phyloP scores from a whole-genome alignment of 1,140 invertebrate species.

The Galendromus occidentalis region DNA sequence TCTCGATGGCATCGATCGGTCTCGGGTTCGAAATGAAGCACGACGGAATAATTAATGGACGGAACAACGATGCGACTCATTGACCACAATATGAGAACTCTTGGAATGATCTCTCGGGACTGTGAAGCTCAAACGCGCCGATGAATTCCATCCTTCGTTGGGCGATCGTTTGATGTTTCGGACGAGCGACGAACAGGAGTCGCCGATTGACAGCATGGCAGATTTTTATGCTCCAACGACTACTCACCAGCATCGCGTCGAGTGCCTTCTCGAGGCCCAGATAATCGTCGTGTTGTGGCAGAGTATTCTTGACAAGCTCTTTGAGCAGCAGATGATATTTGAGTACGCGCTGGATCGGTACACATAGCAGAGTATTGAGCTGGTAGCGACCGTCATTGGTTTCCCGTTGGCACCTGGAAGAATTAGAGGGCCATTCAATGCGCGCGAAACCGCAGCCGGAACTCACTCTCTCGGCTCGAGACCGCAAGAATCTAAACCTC shows the following conservation, averaged over 20 bases:
- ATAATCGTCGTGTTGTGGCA: slow-evolving; percentile 50
- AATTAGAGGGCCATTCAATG: neutral
- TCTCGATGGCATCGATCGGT: no score
- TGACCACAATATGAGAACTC: no score
- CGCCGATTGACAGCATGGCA: neutral
- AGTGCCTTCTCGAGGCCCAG: slow-evolving; percentile 61
- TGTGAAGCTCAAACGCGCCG: no score
- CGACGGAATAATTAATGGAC: no score
- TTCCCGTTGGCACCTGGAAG: slow-evolving; percentile 63
- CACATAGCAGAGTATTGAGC: slow-evolving; percentile 74
- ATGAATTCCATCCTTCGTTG: no score
- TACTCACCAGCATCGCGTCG: slow-evolving; percentile 60
- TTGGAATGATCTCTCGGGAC: no score
- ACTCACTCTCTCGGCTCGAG: no score
- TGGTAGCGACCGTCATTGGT: slow-evolving; percentile 89
- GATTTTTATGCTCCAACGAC: neutral
- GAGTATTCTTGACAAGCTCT: slow-evolving; percentile 77
- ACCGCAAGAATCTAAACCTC: no score
- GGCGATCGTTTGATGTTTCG: no score
- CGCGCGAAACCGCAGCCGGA: no score
- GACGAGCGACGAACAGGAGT: neutral
- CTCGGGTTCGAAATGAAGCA: no score
- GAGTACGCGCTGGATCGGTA: slow-evolving; percentile 91
- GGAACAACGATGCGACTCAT: no score
- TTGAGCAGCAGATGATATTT: slow-evolving; percentile 75